These are phyloP conservation scores for Amphimallon solstitiale DNA, from an alignment of 2,888 invertebrate species.

Conservation along the genomic window DNA sequence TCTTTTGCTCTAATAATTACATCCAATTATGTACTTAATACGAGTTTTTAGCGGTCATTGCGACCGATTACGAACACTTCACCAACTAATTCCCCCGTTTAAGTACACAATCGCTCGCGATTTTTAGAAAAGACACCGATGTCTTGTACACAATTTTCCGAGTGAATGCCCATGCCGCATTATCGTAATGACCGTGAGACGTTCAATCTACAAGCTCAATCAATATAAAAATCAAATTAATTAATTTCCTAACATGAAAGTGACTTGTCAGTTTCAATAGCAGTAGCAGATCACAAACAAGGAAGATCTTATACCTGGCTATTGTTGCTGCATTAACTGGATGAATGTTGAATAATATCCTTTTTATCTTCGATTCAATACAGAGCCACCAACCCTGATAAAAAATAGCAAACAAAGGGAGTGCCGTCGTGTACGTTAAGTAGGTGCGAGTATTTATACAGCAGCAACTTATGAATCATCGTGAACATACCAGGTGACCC, in stretches of 20 bases:
- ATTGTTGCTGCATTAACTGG: not conserved
- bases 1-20: too few species aligned
- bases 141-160: not conserved
- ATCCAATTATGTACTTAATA: too few species aligned
- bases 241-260: constrained; percentile 16
- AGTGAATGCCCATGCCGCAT: constrained; percentile 9
- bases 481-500: too few species aligned
- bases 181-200: constrained; percentile 18
- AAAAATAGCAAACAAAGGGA: too few species aligned
- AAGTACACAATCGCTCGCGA: not conserved
- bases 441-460: too few species aligned
- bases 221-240: constrained; percentile 28
- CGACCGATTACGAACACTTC: not conserved
- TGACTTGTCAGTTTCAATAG: constrained; percentile 21
- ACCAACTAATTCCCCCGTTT: not conserved
- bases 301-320: not conserved
- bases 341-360: not conserved
- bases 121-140: not conserved
- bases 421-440: too few species aligned
- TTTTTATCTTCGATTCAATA: too few species aligned
- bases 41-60: too few species aligned
- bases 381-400: too few species aligned
- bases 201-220: constrained; percentile 23
- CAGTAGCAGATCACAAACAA: constrained; percentile 3
- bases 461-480: too few species aligned